Conservation (phyloP, 2,888 invertebrate genomes). For the Reticulitermes lucifugus region DNA sequence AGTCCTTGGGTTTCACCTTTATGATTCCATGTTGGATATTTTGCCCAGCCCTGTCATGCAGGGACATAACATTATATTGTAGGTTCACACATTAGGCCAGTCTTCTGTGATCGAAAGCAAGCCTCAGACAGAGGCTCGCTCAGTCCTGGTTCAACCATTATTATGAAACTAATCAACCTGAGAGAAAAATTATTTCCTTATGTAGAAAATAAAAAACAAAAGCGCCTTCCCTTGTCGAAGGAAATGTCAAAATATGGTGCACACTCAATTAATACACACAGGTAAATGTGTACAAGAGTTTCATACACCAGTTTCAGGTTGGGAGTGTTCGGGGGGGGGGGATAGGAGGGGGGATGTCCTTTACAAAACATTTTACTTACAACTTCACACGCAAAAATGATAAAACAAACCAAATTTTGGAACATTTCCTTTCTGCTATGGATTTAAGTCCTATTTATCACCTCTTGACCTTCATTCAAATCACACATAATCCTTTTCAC, state of each 20-base stretch:
- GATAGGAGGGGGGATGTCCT: too few species aligned
- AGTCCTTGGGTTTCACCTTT: slow-evolving; percentile 22
- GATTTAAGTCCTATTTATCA: background rate
- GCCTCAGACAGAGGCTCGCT: slow-evolving; percentile 19
- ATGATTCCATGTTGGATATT: slow-evolving; percentile 15
- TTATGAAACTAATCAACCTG: slow-evolving; percentile 38
- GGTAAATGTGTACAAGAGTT: background rate
- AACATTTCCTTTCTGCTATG: background rate
- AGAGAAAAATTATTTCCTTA: slow-evolving; percentile 36
- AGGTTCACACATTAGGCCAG: slow-evolving; percentile 1
- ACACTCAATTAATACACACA: background rate
- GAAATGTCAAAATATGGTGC: background rate
- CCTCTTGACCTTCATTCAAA: background rate
- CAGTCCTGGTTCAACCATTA: slow-evolving; percentile 28
- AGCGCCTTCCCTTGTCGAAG: background rate
- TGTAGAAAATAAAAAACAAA: background rate
- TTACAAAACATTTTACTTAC: background rate
- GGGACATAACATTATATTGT: slow-evolving; percentile 16
- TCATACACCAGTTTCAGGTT: background rate
- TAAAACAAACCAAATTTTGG: background rate
- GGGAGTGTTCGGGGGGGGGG: background rate
- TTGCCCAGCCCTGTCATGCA: background rate
- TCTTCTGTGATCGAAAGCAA: slow-evolving; percentile 27
- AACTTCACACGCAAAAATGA: background rate
- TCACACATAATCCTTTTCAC: slow-evolving; percentile 31